Percentiles rank a stretch among this genome's conserved stretches.
Conservation (phyloP, 2,797 vertebrate species). For the Sitta carolinensis region DNA sequence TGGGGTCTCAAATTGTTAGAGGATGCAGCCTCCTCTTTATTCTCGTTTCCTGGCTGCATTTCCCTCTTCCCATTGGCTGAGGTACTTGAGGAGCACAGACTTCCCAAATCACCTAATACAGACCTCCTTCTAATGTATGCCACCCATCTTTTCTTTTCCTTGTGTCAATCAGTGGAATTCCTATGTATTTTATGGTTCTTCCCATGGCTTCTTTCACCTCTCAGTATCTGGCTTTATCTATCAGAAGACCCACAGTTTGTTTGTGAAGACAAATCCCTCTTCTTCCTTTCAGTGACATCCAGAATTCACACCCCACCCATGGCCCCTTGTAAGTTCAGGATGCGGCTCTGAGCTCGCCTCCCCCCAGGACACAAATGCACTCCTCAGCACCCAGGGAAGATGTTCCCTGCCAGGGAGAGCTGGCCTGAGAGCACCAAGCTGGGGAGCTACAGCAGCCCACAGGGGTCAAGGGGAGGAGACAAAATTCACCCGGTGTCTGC, state of each 20-base stretch:
- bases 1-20: neutral
- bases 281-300: neutral
- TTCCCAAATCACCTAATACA: neutral
- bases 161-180: neutral
- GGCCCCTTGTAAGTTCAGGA: neutral
- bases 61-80: neutral
- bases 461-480: neutral
- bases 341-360: fast-evolving
- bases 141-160: neutral
- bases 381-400: neutral
- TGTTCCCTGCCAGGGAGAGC: neutral
- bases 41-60: neutral
- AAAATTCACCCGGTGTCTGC: neutral
- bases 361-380: neutral
- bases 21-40: neutral
- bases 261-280: neutral
- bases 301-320: conserved; percentile 2
- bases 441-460: neutral
- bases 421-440: neutral
- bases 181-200: neutral
- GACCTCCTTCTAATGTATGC: neutral
- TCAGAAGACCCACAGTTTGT: neutral
- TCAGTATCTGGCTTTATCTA: neutral
- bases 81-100: neutral
- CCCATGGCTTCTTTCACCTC: neutral